Evolutionary conservation across 2,113 vertebrate genomes (phyloP).

Genomic region (Cichladusa arquata): DNA sequence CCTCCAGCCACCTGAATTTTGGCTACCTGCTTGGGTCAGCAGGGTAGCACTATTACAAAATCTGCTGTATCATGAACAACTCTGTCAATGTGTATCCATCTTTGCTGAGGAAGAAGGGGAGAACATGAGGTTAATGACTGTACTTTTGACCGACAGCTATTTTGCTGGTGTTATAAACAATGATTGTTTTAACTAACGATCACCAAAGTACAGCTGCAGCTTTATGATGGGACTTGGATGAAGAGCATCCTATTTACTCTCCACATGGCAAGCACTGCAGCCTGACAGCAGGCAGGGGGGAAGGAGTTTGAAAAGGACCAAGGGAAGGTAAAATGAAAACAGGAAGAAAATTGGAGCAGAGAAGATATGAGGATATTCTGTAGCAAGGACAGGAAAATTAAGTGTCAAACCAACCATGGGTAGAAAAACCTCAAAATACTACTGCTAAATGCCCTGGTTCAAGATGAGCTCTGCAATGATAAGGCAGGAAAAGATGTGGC

Average conservation of each 20-base stretch:
- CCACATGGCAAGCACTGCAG: background rate
- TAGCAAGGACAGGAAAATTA: background rate
- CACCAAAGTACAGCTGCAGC: background rate
- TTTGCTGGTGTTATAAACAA: background rate
- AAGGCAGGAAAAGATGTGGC: background rate
- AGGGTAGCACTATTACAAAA: background rate
- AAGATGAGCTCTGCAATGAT: background rate
- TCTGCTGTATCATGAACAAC: constrained; percentile 39
- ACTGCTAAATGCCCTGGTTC: background rate
- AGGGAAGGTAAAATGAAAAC: background rate
- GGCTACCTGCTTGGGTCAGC: constrained; percentile 37
- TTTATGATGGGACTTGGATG: background rate
- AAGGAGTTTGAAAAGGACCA: background rate
- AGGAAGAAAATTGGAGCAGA: background rate
- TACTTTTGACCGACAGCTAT: background rate
- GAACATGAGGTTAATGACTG: constrained; percentile 30
- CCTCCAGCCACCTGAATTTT: constrained; percentile 13
- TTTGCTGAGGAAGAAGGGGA: background rate
- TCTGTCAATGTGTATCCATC: constrained; percentile 56
- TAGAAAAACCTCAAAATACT: background rate
- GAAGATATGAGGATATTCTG: background rate
- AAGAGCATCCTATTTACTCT: background rate
- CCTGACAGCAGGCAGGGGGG: background rate
- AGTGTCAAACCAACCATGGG: background rate
- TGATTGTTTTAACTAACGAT: background rate